Conservation (phyloP, 2,888 invertebrate species). For the Sialis fuliginosa region DNA sequence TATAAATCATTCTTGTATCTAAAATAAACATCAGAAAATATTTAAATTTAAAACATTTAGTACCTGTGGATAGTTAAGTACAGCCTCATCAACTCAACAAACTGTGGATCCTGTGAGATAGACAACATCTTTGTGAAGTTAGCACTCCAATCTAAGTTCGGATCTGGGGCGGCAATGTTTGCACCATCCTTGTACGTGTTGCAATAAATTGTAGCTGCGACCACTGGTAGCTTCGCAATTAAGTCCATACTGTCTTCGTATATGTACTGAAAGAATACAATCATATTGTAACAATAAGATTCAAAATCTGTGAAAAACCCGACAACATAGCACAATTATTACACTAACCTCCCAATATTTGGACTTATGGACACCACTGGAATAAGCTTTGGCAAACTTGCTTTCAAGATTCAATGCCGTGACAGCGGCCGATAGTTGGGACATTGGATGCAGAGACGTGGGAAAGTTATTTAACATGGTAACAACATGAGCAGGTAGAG, state of each 20-base stretch:
- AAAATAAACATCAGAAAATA: background rate
- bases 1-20: background rate
- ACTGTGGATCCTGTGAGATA: conserved; percentile 54
- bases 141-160: conserved; percentile 79
- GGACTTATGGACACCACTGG: conserved; percentile 70
- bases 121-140: conserved; percentile 89
- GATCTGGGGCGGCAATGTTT: conserved; percentile 75
- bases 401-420: conserved; percentile 86
- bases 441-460: conserved; percentile 80
- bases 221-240: conserved; percentile 84
- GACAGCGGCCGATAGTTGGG: conserved; percentile 81
- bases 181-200: conserved; percentile 74
- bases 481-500: conserved; percentile 81
- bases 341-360: conserved; percentile 72
- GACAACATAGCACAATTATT: no score
- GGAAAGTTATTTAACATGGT: conserved; percentile 87
- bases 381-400: conserved; percentile 79
- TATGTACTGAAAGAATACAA: conserved; percentile 31
- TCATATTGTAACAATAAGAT: no score
- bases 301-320: no score
- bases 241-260: conserved; percentile 92
- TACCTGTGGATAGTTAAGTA: conserved; percentile 82
- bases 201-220: conserved; percentile 87
- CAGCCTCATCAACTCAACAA: conserved; percentile 80
- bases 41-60: conserved; percentile 9